A percentile compares a stretch with the other conserved stretches of the same genome.
Evolutionary conservation across 2,113 vertebrate genomes (phyloP).

Genomic region (Toxostoma redivivum): DNA sequence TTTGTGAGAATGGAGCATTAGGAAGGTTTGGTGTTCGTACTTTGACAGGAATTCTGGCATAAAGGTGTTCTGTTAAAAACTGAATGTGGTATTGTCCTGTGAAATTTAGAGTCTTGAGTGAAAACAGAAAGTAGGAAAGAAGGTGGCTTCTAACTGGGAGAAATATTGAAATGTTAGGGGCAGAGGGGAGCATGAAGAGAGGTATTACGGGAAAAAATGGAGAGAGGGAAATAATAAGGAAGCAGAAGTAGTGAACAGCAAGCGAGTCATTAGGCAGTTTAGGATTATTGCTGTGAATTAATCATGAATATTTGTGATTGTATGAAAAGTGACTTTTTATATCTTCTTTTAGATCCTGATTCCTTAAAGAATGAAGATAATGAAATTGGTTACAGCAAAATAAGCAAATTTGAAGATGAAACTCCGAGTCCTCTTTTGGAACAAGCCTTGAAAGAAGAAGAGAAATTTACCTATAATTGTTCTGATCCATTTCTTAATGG

Average conservation of each 20-base stretch:
- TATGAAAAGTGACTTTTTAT: neutral
- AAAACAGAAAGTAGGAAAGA: neutral
- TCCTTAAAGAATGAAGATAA: neutral
- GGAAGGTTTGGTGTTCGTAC: neutral
- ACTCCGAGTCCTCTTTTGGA: neutral
- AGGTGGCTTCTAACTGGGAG: neutral
- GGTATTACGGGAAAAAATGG: neutral
- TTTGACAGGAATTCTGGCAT: neutral
- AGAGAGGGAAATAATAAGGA: neutral
- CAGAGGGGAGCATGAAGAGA: neutral
- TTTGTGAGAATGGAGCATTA: neutral
- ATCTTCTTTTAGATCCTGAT: neutral
- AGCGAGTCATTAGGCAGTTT: neutral
- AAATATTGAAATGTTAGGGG: neutral
- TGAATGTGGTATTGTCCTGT: neutral
- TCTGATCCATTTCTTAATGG: neutral
- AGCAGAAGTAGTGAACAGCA: neutral
- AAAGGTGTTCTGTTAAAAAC: neutral
- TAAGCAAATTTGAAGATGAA: neutral
- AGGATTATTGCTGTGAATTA: neutral
- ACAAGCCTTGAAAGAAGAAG: neutral
- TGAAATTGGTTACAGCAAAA: neutral
- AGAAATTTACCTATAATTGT: neutral
- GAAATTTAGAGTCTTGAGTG: neutral
- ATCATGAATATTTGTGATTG: neutral